phyloP scores from a whole-genome alignment of 2,888 invertebrate species.

The Ichneumon xanthorius region DNA sequence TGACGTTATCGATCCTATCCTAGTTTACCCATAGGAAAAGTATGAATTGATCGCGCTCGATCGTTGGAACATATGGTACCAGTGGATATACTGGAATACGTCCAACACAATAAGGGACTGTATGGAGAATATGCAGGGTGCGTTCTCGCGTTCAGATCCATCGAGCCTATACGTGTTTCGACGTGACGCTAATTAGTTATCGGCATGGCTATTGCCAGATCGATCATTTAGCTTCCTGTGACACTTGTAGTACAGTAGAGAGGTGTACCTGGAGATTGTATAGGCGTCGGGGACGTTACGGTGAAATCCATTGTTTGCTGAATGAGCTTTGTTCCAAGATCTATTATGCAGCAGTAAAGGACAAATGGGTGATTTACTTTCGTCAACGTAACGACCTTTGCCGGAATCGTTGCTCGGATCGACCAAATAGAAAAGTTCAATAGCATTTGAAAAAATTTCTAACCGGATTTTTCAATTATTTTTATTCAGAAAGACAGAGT shows the following conservation, averaged over 20 bases:
- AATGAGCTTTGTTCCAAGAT: constrained; percentile 45
- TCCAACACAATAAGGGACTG: constrained; percentile 39
- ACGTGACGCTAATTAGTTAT: constrained; percentile 72
- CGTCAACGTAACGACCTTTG: neutral
- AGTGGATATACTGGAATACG: neutral
- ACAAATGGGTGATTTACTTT: neutral
- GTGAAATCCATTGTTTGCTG: constrained; percentile 44
- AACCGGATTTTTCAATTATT: constrained; percentile 10
- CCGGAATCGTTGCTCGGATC: neutral
- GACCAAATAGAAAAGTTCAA: neutral
- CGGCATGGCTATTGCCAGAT: constrained; percentile 65
- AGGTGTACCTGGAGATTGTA: constrained; percentile 5
- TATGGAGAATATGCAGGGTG: constrained; percentile 14
- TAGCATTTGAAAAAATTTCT: neutral
- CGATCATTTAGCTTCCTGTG: constrained; percentile 68
- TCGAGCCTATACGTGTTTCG: constrained; percentile 54
- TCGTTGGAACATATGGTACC: constrained; percentile 26
- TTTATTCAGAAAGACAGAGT: neutral
- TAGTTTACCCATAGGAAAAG: constrained; percentile 34
- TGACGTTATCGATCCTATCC: constrained; percentile 40
- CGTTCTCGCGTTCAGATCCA: constrained; percentile 48
- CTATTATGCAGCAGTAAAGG: constrained; percentile 32
- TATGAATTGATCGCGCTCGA: constrained; percentile 52
- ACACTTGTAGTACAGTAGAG: constrained; percentile 49
- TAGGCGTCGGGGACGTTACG: neutral